These are phyloP conservation scores for Cyprinodon diabolis DNA, from an alignment of 2,797 vertebrate genomes.

Conservation along the genomic window DNA sequence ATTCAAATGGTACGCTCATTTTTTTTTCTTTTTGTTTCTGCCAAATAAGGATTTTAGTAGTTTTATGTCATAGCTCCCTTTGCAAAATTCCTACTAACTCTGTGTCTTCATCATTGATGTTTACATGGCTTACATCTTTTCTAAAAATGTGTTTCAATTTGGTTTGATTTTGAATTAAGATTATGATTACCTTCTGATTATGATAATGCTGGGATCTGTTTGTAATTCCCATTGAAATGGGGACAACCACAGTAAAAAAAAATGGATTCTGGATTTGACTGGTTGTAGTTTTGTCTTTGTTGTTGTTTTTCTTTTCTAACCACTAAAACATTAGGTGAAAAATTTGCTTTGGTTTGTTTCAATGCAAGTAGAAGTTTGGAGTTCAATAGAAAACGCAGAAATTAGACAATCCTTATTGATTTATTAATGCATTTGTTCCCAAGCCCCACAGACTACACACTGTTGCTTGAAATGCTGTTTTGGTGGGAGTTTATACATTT, in stretches of 20 bases:
- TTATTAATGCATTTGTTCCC: background rate
- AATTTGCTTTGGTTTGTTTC: background rate
- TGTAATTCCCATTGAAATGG: background rate
- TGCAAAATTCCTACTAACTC: background rate
- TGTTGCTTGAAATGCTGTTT: too few species aligned
- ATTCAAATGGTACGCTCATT: background rate
- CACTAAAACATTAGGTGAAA: background rate
- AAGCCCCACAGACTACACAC: too few species aligned
- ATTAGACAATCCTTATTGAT: background rate
- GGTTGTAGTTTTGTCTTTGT: background rate
- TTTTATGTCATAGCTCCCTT: constrained; percentile 11
- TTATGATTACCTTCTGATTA: background rate
- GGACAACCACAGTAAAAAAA: background rate
- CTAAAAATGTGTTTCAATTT: background rate
- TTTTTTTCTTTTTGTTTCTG: background rate
- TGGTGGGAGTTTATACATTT: too few species aligned
- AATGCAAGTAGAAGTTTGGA: background rate
- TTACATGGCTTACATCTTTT: background rate
- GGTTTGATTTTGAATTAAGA: background rate
- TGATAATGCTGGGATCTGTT: background rate
- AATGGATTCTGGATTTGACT: background rate
- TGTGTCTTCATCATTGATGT: background rate
- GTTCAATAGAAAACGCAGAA: background rate
- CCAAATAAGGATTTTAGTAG: background rate
- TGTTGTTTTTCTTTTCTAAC: background rate